Evolutionary conservation across 2,797 vertebrate genomes (phyloP).

Genomic region (Monodelphis domestica): DNA sequence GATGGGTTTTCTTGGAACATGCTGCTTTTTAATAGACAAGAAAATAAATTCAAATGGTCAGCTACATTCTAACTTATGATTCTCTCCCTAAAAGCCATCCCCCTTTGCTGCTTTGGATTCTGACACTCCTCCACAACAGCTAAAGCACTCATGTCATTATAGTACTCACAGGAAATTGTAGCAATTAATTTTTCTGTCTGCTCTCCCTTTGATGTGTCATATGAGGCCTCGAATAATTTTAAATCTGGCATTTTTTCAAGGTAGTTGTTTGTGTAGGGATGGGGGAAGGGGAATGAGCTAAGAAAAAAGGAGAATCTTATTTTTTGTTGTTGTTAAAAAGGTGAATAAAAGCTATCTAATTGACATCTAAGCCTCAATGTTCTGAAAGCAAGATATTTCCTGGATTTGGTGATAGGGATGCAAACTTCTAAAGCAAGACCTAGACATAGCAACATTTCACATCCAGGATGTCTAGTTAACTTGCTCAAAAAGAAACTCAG

Average conservation of each 20-base stretch:
- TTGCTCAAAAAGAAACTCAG: constrained; percentile 53
- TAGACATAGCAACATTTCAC: not conserved
- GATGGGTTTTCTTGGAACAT: constrained; percentile 69
- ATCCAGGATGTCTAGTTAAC: constrained; percentile 43
- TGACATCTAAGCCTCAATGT: not conserved
- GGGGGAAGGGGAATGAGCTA: constrained; percentile 31
- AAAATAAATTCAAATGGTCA: constrained; percentile 77
- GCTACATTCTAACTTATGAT: constrained; percentile 73
- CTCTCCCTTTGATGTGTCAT: constrained; percentile 83
- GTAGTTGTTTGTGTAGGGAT: constrained; percentile 56
- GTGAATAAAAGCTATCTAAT: constrained; percentile 2
- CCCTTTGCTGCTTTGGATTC: constrained; percentile 75
- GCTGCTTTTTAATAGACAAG: constrained; percentile 68
- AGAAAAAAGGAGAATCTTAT: constrained; percentile 23
- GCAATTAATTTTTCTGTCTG: constrained; percentile 83
- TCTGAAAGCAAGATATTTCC: not conserved
- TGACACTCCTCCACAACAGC: constrained; percentile 81
- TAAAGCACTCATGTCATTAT: constrained; percentile 75
- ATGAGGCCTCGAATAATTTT: constrained; percentile 73
- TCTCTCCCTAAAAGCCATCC: constrained; percentile 74
- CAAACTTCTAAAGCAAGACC: not conserved
- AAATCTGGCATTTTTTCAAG: constrained; percentile 78
- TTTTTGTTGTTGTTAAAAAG: constrained; percentile 27
- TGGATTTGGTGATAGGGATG: constrained; percentile 13
- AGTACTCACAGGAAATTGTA: constrained; percentile 82